Evolutionary conservation across 1,140 invertebrate genomes (phyloP).

Genomic region (Dryas iulia): DNA sequence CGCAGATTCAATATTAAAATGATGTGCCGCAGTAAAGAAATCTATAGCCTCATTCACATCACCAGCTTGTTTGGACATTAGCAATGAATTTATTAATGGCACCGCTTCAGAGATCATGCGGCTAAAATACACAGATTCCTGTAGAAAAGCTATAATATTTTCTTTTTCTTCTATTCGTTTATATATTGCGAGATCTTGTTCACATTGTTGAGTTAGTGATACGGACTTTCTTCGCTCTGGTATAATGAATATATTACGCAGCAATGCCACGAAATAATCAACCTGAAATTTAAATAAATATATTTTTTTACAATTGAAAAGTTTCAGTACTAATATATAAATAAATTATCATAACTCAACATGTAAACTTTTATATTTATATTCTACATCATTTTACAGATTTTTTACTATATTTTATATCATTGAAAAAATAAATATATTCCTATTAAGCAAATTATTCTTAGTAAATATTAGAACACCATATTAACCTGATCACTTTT

Average conservation of each 20-base stretch:
- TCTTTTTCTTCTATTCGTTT: slow-evolving; percentile 77
- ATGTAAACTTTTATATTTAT: too few species aligned
- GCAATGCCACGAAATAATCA: slow-evolving; percentile 69
- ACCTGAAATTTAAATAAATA: slow-evolving; percentile 48
- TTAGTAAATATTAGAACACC: not conserved
- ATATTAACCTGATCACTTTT: slow-evolving; percentile 71
- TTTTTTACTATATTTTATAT: too few species aligned
- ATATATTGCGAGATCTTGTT: slow-evolving; percentile 66
- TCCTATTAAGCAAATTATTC: too few species aligned
- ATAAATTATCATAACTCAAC: too few species aligned
- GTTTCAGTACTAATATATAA: too few species aligned
- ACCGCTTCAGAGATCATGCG: slow-evolving; percentile 85
- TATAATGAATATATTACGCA: slow-evolving; percentile 69
- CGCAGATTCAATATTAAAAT: slow-evolving; percentile 88
- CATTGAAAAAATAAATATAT: too few species aligned
- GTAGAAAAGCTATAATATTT: slow-evolving; percentile 79
- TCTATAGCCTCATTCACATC: slow-evolving; percentile 92
- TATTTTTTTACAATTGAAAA: too few species aligned
- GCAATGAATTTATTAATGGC: slow-evolving; percentile 85
- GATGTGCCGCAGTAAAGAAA: slow-evolving; percentile 90
- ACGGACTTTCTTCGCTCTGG: slow-evolving; percentile 54
- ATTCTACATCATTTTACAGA: too few species aligned
- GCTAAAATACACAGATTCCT: slow-evolving; percentile 85
- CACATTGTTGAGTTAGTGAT: slow-evolving; percentile 55
- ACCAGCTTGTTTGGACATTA: slow-evolving; percentile 87